Base-by-base conservation (phyloP, 2,797 vertebrate species). In the Melanotaenia maccullochi region DNA sequence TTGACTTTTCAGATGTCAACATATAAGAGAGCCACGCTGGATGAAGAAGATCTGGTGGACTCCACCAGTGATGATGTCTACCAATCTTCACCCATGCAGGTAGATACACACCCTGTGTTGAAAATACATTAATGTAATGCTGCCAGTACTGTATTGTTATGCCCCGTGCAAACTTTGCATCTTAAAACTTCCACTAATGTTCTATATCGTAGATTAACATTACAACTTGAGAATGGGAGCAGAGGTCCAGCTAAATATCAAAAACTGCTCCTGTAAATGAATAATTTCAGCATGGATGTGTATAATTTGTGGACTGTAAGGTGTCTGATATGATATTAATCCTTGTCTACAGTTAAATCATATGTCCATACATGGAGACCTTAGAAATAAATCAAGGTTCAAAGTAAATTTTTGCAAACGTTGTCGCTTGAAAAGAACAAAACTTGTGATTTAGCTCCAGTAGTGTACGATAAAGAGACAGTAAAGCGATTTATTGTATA, bases 1-100 rank as follows among this genome's bases (percentile, higher is more conserved):
- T 94, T 98, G 90, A 94, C 94, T 36, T 95, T 93, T 87, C 96
- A 99, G 98, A 98, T 99, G 97, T 98, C 97, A 12, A 89, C 96
- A 3, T 99, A 99, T 87, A 99, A 97, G 87, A 92, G 97, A 75
- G 97, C 97, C 0, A 99, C 97, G 0, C 83, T 97, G 90, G 97
- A 99, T 0, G 97, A 99, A 13, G 98, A 99, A 79, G 97, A 97
- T 52, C 93, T 99, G 83, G 91, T 98, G 85, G 96, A 98, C 72
- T 95, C 96, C 20, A 84, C 93, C 2, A 82, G 92, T 0, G 97
- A 98, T 0, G 96, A 97, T 24, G 87, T 94, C 57, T 97, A 96
- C 85, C 94, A 95, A 2, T 95, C 96, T 0, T 94, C 96, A 0
- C 94, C 94, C 44, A 89, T 97, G 85, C 97, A 97, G 97, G 97